Evolutionary conservation across 2,797 vertebrate species (phyloP).

Genomic region (Enteromius anoplus): DNA sequence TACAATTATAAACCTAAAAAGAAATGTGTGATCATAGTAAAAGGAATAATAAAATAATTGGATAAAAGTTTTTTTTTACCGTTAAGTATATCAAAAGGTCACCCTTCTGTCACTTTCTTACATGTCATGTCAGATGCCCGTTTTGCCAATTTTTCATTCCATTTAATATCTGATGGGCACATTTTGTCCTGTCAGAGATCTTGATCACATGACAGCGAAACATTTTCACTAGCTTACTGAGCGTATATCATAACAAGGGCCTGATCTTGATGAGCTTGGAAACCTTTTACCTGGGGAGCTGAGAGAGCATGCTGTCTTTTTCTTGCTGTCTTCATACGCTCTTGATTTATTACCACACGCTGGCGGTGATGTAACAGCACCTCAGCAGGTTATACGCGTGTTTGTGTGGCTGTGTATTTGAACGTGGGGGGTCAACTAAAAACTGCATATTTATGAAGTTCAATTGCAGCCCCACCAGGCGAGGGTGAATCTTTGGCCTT

Average conservation of each 20-base stretch:
- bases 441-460: conserved; percentile 63
- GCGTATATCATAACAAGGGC: conserved; percentile 40
- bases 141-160: conserved; percentile 16
- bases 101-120: conserved; percentile 9
- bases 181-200: conserved; percentile 35
- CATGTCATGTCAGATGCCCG: conserved; percentile 14
- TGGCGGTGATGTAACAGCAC: conserved; percentile 35
- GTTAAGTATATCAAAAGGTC: background rate
- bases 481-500: conserved; percentile 55
- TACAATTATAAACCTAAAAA: background rate
- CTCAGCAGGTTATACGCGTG: conserved; percentile 33
- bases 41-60: background rate
- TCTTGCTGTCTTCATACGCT: conserved; percentile 48
- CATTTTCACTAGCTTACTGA: conserved; percentile 38
- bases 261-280: conserved; percentile 47
- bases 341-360: conserved; percentile 33
- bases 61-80: background rate
- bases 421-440: conserved; percentile 46
- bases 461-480: conserved; percentile 55
- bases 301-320: conserved; percentile 49
- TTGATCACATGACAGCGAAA: conserved; percentile 42
- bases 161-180: conserved; percentile 23
- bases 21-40: too few species aligned
- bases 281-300: conserved; percentile 50
- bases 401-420: conserved; percentile 37